These are phyloP conservation scores for Clunio marinus DNA, from an alignment of 2,888 invertebrate species.

Conservation along the genomic window DNA sequence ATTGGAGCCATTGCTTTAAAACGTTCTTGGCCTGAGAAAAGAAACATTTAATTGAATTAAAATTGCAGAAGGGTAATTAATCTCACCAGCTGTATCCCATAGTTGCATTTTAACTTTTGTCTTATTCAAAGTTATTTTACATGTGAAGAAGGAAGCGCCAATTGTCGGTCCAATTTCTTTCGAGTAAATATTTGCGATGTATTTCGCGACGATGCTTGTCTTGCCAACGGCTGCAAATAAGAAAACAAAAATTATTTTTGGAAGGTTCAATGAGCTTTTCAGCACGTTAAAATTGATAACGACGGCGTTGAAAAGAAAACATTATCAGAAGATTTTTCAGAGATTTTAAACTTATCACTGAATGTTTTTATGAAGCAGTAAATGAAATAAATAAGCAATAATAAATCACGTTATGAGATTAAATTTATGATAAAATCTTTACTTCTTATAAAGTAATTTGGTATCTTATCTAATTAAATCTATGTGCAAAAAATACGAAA, in stretches of 20 bases:
- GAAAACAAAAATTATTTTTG: slow-evolving; percentile 40
- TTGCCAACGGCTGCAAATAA: slow-evolving; percentile 77
- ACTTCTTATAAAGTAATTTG: no score
- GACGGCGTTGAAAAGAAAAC: no score
- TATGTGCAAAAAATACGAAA: no score
- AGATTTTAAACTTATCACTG: no score
- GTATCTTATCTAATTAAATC: not conserved
- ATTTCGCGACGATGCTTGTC: slow-evolving; percentile 77
- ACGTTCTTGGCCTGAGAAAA: slow-evolving; percentile 45
- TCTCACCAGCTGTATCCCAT: slow-evolving; percentile 50
- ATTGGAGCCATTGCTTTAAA: slow-evolving; percentile 91
- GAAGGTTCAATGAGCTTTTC: no score
- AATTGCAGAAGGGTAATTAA: not conserved
- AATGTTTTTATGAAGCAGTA: no score
- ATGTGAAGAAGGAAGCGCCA: slow-evolving; percentile 85
- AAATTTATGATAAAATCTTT: no score
- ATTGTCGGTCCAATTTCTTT: slow-evolving; percentile 77
- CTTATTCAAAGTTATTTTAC: slow-evolving; percentile 70
- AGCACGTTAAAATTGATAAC: no score
- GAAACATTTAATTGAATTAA: no score
- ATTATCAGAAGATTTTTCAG: no score
- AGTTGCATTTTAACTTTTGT: slow-evolving; percentile 69
- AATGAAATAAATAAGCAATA: no score
- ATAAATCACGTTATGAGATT: no score
- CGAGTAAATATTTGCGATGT: slow-evolving; percentile 72